These are phyloP conservation scores for Anguilla anguilla DNA, from an alignment of 2,797 vertebrate genomes.

Conservation along the genomic window DNA sequence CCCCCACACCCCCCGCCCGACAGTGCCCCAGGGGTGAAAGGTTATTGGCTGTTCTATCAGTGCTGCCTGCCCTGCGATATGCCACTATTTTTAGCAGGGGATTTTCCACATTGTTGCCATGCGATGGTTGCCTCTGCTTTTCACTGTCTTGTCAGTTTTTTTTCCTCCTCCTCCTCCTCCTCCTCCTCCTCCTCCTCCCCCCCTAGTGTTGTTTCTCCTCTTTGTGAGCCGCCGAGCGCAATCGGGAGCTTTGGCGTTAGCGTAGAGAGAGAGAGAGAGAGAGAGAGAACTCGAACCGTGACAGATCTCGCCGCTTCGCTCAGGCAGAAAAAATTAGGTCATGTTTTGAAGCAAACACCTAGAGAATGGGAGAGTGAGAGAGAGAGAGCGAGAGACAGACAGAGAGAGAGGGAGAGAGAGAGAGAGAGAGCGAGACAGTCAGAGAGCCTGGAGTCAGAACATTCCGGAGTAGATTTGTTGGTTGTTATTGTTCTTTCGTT, in stretches of 20 bases:
- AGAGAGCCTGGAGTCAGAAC: slow-evolving; percentile 25
- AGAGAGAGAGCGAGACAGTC: slow-evolving; percentile 6
- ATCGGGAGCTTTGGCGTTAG: slow-evolving; percentile 36
- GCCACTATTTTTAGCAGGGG: slow-evolving; percentile 64
- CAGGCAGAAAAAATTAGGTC: slow-evolving; percentile 64
- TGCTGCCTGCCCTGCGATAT: slow-evolving; percentile 67
- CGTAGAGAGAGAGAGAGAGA: no score
- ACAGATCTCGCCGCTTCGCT: slow-evolving; percentile 57
- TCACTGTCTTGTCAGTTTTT: slow-evolving; percentile 47
- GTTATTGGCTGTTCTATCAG: slow-evolving; percentile 72
- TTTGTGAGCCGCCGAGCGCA: slow-evolving; percentile 47
- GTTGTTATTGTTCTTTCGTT: slow-evolving; percentile 25
- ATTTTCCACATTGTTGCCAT: slow-evolving; percentile 77
- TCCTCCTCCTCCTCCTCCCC: slow-evolving; percentile 15
- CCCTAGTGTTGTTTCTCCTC: slow-evolving; percentile 41
- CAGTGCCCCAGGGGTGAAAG: slow-evolving; percentile 63
- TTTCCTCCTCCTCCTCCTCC: slow-evolving; percentile 5
- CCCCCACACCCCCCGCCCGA: slow-evolving; percentile 13
- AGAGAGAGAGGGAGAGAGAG: slow-evolving; percentile 19
- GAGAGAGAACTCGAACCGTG: slow-evolving; percentile 48
- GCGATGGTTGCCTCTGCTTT: slow-evolving; percentile 62
- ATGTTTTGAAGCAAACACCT: slow-evolving; percentile 56
- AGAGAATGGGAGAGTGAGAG: slow-evolving; percentile 13
- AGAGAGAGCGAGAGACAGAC: background rate
- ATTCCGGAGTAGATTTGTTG: slow-evolving; percentile 23